Percentiles rank a stretch among this genome's conserved stretches.
These are phyloP conservation scores for Peromyscus leucopus DNA, from an alignment of 2,113 vertebrate species.

Conservation along the genomic window DNA sequence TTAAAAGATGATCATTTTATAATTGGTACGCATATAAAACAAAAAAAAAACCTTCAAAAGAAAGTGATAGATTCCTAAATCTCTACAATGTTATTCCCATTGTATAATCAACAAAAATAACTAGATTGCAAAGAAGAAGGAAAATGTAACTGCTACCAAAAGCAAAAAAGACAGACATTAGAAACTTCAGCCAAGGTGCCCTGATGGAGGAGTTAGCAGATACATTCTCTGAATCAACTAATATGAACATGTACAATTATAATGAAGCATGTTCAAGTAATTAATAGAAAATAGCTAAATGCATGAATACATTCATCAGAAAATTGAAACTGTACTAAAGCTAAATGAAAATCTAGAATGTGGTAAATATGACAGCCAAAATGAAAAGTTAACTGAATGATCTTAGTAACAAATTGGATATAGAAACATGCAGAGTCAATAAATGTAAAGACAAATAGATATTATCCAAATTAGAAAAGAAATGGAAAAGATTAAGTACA, in stretches of 20 bases:
- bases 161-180: neutral
- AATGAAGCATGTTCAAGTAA: slow-evolving; percentile 33
- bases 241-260: slow-evolving; percentile 20
- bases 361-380: slow-evolving; percentile 20
- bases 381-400: slow-evolving; percentile 17
- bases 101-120: neutral
- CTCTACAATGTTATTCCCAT: neutral
- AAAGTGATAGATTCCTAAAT: neutral
- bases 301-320: slow-evolving; percentile 18
- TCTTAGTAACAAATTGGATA: neutral
- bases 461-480: neutral
- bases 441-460: neutral
- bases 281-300: slow-evolving; percentile 54
- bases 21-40: neutral
- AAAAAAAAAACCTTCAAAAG: neutral
- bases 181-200: neutral
- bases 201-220: neutral
- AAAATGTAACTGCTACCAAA: neutral
- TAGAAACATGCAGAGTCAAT: neutral
- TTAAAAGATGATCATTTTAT: neutral
- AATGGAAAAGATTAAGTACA: neutral
- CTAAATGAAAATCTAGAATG: slow-evolving; percentile 15
- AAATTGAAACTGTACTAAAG: neutral
- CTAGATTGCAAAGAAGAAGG: neutral
- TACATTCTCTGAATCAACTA: neutral